phyloP scores from a whole-genome alignment of 2,113 vertebrate species.

The Cichladusa arquata region DNA sequence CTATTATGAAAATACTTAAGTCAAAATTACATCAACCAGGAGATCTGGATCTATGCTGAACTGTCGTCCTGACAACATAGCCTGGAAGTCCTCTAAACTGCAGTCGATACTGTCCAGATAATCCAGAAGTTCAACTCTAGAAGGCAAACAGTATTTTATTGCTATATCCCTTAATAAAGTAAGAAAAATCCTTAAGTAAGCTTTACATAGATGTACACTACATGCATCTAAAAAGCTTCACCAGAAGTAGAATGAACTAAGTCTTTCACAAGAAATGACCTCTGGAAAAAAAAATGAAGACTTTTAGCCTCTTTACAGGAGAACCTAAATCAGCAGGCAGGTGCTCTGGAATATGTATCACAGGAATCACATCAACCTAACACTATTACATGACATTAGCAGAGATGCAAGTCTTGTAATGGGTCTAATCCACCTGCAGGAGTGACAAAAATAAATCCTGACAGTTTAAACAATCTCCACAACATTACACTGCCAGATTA shows the following conservation, averaged over 20 bases:
- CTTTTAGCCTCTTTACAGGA: background rate
- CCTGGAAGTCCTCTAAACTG: constrained; percentile 97
- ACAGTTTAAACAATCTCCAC: background rate
- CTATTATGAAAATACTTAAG: background rate
- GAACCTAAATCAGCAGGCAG: background rate
- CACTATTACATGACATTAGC: background rate
- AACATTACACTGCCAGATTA: background rate
- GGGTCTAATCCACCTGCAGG: background rate
- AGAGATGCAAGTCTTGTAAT: background rate
- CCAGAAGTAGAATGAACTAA: background rate
- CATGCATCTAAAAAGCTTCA: background rate
- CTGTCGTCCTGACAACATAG: constrained; percentile 91
- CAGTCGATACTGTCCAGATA: constrained; percentile 98
- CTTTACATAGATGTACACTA: background rate
- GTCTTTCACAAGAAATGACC: background rate
- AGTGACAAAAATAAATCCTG: background rate
- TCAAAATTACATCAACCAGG: constrained; percentile 81
- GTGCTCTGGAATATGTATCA: background rate
- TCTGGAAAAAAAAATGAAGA: background rate
- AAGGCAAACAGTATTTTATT: constrained; percentile 5
- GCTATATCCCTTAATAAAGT: background rate
- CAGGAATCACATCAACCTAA: background rate
- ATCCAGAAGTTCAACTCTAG: constrained; percentile 94
- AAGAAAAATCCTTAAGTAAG: background rate
- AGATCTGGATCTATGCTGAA: constrained; percentile 88